A percentile compares a stretch with the other conserved stretches of the same genome.
phyloP scores from a whole-genome alignment of 2,888 invertebrate species.

The Parelbella ahira region DNA sequence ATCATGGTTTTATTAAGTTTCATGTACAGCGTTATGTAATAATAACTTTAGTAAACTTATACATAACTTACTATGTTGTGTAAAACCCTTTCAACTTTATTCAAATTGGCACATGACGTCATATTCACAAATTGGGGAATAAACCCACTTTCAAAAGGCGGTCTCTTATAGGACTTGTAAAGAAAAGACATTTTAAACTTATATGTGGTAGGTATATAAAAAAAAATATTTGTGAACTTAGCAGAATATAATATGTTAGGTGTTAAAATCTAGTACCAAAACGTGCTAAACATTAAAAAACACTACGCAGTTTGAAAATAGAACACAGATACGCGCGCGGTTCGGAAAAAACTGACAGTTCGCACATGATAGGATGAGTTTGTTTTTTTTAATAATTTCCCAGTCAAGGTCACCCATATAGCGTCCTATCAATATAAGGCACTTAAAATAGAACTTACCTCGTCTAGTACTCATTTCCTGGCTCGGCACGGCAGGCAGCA shows the following conservation, averaged over 20 bases:
- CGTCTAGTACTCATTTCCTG: slow-evolving; percentile 59
- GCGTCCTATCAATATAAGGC: slow-evolving; percentile 39
- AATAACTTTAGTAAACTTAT: too few species aligned
- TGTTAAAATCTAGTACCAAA: too few species aligned
- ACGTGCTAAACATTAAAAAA: too few species aligned
- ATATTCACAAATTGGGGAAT: slow-evolving; percentile 51
- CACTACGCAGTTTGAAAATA: slow-evolving; percentile 16
- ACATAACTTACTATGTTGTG: slow-evolving; percentile 34
- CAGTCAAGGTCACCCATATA: slow-evolving; percentile 45
- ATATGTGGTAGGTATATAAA: too few species aligned
- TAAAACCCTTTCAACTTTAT: slow-evolving; percentile 46
- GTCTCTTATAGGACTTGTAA: slow-evolving; percentile 61
- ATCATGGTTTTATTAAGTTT: too few species aligned
- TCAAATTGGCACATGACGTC: slow-evolving; percentile 43
- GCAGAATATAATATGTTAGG: too few species aligned
- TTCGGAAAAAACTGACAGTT: slow-evolving; percentile 40
- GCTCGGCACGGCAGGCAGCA: slow-evolving; percentile 82
- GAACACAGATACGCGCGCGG: slow-evolving; percentile 21
- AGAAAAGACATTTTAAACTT: slow-evolving; percentile 39
- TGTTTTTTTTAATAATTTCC: slow-evolving; percentile 31
- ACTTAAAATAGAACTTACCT: slow-evolving; percentile 67
- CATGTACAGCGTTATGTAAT: too few species aligned
- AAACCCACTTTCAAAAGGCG: slow-evolving; percentile 61
- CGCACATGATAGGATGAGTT: slow-evolving; percentile 12
- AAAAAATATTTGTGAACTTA: too few species aligned